Conservation (phyloP, 2,888 invertebrate genomes). For the Luperina testacea region DNA sequence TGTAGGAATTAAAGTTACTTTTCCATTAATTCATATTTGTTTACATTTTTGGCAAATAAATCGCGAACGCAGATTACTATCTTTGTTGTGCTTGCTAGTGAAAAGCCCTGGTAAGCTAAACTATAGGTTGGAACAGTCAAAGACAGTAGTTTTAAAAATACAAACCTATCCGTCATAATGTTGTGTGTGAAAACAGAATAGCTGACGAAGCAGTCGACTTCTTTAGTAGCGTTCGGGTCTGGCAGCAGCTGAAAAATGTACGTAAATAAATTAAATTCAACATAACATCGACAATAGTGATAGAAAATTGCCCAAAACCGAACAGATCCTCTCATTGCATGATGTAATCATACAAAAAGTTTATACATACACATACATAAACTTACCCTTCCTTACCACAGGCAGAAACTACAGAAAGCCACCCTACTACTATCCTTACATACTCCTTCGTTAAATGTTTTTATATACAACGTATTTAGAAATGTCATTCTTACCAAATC, state of each 20-base stretch:
- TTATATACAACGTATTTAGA: neutral
- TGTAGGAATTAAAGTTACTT: too few species aligned
- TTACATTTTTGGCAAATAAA: too few species aligned
- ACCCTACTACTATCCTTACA: too few species aligned
- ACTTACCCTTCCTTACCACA: too few species aligned
- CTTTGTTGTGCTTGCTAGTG: neutral
- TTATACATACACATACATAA: neutral
- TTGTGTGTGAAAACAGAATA: conserved; percentile 86
- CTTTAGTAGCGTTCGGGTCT: conserved; percentile 67
- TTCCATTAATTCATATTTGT: too few species aligned
- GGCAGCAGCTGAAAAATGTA: conserved; percentile 79
- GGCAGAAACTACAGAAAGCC: too few species aligned
- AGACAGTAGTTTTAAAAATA: neutral
- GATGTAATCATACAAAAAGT: neutral
- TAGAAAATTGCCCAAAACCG: neutral
- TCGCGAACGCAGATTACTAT: neutral
- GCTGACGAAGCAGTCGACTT: conserved; percentile 78
- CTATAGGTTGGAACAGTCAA: neutral
- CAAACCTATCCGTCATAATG: conserved; percentile 84
- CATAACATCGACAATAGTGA: neutral
- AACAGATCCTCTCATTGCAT: too few species aligned
- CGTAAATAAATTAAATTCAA: neutral
- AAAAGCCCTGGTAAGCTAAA: neutral
- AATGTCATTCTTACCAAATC: conserved; percentile 81
- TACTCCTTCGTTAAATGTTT: too few species aligned